A percentile compares a stretch with the other conserved stretches of the same genome.
Conservation (phyloP, 2,797 vertebrate genomes). For the Etheostoma nigrum region DNA sequence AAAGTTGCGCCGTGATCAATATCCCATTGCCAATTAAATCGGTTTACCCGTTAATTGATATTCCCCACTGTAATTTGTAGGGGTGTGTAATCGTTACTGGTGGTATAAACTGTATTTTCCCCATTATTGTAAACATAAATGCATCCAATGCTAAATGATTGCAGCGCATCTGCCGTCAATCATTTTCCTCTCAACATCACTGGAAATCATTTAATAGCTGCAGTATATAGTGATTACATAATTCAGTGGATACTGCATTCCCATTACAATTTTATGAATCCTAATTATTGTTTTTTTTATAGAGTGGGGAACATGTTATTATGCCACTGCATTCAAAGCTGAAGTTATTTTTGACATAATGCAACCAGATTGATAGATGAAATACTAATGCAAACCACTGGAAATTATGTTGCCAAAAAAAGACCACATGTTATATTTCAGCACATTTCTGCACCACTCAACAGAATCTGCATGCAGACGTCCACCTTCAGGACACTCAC, state of each 20-base stretch:
- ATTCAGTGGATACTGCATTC: slow-evolving; percentile 75
- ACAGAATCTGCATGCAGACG: neutral
- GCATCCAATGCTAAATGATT: slow-evolving; percentile 31
- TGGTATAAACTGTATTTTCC: neutral
- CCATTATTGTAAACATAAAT: slow-evolving; percentile 14
- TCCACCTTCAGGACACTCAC: slow-evolving; percentile 8
- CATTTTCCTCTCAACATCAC: slow-evolving; percentile 25
- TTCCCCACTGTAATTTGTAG: slow-evolving; percentile 3
- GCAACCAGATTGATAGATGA: neutral
- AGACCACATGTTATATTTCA: slow-evolving; percentile 5
- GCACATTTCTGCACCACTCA: slow-evolving; percentile 15
- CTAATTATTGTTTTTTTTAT: neutral
- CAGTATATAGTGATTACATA: slow-evolving; percentile 72
- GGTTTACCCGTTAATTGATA: neutral
- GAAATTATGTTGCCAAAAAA: slow-evolving; percentile 34
- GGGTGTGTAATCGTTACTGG: slow-evolving; percentile 10
- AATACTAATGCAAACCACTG: slow-evolving; percentile 72
- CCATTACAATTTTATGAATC: slow-evolving; percentile 67
- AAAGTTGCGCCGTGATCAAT: slow-evolving; percentile 50
- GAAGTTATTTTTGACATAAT: slow-evolving; percentile 2
- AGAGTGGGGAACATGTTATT: neutral
- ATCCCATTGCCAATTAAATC: slow-evolving; percentile 13
- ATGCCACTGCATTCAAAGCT: neutral
- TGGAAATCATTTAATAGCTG: slow-evolving; percentile 54
- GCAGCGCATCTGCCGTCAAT: slow-evolving; percentile 38